Evolutionary conservation across 1,140 invertebrate genomes (phyloP).

Genomic region (Pseudobourletiella spinata): DNA sequence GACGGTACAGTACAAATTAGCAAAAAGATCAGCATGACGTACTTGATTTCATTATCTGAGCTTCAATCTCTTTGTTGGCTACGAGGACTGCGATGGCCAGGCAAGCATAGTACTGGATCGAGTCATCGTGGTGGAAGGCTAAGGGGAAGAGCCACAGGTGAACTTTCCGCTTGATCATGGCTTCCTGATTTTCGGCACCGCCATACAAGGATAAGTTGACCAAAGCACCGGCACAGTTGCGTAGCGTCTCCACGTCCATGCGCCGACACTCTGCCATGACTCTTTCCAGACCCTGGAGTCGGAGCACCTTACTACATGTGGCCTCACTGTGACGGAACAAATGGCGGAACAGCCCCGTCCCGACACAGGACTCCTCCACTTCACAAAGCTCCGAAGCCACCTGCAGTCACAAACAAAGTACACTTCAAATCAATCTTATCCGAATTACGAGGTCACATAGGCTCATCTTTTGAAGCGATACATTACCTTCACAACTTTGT

Average conservation of each 20-base stretch:
- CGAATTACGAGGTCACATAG: neutral
- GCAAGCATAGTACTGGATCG: conserved; percentile 97
- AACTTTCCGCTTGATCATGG: conserved; percentile 91
- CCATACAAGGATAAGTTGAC: conserved; percentile 95
- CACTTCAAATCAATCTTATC: conserved; percentile 4
- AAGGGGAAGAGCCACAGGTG: conserved; percentile 97
- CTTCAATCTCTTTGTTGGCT: conserved; percentile 97
- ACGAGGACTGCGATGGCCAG: conserved; percentile 92
- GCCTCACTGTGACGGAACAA: conserved; percentile 96
- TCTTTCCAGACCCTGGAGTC: conserved; percentile 74
- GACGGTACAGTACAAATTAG: too few species aligned
- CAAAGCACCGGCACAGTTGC: conserved; percentile 90
- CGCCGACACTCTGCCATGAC: conserved; percentile 90
- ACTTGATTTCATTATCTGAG: conserved; percentile 87
- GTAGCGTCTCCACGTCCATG: conserved; percentile 80
- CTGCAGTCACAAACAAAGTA: too few species aligned
- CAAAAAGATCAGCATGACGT: conserved; percentile 6
- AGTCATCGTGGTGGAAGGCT: conserved; percentile 92
- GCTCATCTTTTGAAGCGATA: too few species aligned
- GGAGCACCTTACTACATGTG: conserved; percentile 83
- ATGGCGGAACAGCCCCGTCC: conserved; percentile 91
- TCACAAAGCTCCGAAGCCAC: conserved; percentile 39
- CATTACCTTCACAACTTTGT: conserved; percentile 56
- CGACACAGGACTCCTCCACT: conserved; percentile 78
- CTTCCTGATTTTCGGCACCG: conserved; percentile 92